These are phyloP conservation scores for Hyla sarda DNA, from an alignment of 2,113 vertebrate genomes.

Conservation along the genomic window DNA sequence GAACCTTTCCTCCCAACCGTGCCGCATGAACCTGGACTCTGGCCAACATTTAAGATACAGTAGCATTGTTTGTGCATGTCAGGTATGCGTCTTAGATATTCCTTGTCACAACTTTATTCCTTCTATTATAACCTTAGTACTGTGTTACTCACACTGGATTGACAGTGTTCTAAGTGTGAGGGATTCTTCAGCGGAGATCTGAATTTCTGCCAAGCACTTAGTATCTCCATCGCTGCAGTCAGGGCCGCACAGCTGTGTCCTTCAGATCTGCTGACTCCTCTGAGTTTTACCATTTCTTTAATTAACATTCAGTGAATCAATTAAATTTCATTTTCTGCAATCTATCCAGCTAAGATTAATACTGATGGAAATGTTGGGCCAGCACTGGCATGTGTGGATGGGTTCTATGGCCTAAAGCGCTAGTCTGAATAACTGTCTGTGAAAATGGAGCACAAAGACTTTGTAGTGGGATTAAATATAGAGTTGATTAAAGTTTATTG, in stretches of 20 bases:
- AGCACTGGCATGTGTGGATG: neutral
- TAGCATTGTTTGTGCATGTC: neutral
- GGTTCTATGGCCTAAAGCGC: neutral
- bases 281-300: neutral
- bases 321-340: conserved; percentile 14
- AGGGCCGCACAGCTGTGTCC: conserved; percentile 35
- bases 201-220: conserved; percentile 16
- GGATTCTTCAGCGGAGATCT: neutral
- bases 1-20: neutral
- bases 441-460: neutral
- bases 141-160: neutral
- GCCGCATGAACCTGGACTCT: neutral
- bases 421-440: neutral
- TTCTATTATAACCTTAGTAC: neutral
- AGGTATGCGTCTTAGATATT: neutral
- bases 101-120: neutral
- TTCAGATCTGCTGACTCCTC: conserved; percentile 35
- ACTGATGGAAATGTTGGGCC: neutral
- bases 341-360: neutral
- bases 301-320: conserved; percentile 12
- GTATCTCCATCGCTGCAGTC: conserved; percentile 29
- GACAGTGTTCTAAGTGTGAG: neutral
- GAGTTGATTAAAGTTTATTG: neutral
- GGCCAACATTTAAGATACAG: neutral
- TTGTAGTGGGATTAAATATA: neutral